Base-by-base conservation (phyloP, 92 coral and sea anemone species). In the Galaxea fascicularis region DNA sequence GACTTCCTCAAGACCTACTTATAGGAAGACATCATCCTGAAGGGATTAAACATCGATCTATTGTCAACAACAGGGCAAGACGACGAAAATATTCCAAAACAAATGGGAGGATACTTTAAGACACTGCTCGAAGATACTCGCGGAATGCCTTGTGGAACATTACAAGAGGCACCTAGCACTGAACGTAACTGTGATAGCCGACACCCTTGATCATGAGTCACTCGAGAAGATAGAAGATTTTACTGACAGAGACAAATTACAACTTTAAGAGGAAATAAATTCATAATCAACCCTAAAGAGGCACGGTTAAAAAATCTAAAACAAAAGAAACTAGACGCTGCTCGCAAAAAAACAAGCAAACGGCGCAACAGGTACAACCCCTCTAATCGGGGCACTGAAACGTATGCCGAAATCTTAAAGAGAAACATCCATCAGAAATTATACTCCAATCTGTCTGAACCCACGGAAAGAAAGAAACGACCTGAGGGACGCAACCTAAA, bases 231-330 rank as follows among this genome's bases (percentile, higher is more conserved):
- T 52, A 65, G 39, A 67, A 80, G 64, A 65, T 46, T 67, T 72
- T 57, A 80, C 53, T 44, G 77, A 67, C 7, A 66, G 41, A 21
- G 76, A 51, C 65, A 51, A 68, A 74, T 16, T 68, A 45, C 85
- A 80, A 80, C 75, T 80, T 18, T 45, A 80, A 29, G 76, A 80
- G 75, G 85, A 80, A 80, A 80, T 77, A 24, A 20, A 16, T 30
- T 72, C 83, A 78, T 63, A 65, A 58, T 78, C 65, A 72, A 54
- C 46, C 52, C 52, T 56, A 78, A 78, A 78, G 83, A 78, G 73
- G 68, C 24, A 80, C 65, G 31, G 65, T 47, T 66, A 52, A 80
- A 80, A 80, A 66, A 51, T 24, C 41, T 64, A 62, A 80, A 80
- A 45, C 77, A 47, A 52, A 49, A 80, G 68, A 80, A 80, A 80